Percentiles rank a stretch among this genome's conserved stretches.
phyloP scores from a whole-genome alignment of 2,797 vertebrate genomes.

The Cephalopachus bancanus region DNA sequence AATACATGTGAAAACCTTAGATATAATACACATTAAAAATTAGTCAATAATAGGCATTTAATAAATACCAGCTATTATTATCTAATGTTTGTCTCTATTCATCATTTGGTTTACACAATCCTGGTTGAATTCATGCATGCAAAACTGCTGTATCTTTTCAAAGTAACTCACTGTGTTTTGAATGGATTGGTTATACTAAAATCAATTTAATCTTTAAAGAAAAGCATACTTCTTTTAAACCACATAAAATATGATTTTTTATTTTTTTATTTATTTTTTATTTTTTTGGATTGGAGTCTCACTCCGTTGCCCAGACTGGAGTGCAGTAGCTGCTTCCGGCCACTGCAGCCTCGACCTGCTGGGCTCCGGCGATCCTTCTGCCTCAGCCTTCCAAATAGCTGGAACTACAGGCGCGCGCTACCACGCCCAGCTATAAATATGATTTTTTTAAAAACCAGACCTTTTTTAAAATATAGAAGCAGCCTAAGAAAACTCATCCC shows the following conservation, averaged over 20 bases:
- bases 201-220: neutral
- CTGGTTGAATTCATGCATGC: neutral
- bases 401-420: neutral
- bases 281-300: neutral
- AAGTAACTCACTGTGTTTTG: neutral
- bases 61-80: neutral
- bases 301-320: neutral
- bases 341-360: neutral
- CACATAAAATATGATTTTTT: neutral
- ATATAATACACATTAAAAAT: neutral
- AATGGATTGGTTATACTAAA: neutral
- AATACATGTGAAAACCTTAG: neutral
- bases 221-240: neutral
- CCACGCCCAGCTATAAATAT: neutral
- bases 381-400: neutral
- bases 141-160: slow-evolving; percentile 50
- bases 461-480: neutral
- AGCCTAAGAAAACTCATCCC: neutral
- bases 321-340: neutral
- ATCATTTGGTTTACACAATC: neutral
- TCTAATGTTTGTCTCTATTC: neutral
- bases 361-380: neutral
- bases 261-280: neutral
- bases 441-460: neutral
- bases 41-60: neutral